Evolutionary conservation across 2,797 vertebrate genomes (phyloP), one percentile per base, ranked within the genome.

Genomic region (Fundulus diaphanus): DNA sequence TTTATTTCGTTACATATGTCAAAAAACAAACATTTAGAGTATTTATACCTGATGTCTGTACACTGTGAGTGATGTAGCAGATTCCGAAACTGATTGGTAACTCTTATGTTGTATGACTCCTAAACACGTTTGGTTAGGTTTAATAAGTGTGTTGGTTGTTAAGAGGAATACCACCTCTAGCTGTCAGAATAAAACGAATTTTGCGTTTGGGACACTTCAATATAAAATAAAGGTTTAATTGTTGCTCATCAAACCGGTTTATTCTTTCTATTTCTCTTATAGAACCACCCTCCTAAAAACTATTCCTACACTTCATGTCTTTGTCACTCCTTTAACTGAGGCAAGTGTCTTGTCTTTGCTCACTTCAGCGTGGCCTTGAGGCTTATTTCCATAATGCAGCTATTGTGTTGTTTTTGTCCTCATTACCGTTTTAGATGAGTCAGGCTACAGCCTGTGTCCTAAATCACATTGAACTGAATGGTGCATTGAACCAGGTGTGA

Each of bases 311-410:
- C 12, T 40, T 42, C 37, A 66, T 11, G 1, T 42, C 35, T 66
- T 66, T 42, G 18, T 15, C 22, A 7, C 5, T 52, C 33, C 18
- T 74, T 83, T 56, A 67, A 66, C 66, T 49, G 65, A 33, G 74
- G 51, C 27, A 35, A 9, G 2, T 52, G n/a, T 51, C 29, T 18
- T 40, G 8, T 65, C 5, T 15, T 31, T 56, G 11, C 18, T 4
- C 18, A 66, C 9, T 37, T 57, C 67, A 56, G 66, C 44, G 44
- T 81, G 63, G 57, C 82, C 72, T 79, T 48, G 12, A 73, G 57
- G 18, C 51, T 77, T 54, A 46, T 22, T 22, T 70, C n/a, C 20
- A 76, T 54, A 57, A 27, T 35, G 33, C 12, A 33, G 46, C 27
- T 37, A 51, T 52, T 73, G 27, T 7, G 31, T 51, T 56, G 37